Conservation (phyloP, 2,113 vertebrate species). For the Thinocorus orbignyianus region DNA sequence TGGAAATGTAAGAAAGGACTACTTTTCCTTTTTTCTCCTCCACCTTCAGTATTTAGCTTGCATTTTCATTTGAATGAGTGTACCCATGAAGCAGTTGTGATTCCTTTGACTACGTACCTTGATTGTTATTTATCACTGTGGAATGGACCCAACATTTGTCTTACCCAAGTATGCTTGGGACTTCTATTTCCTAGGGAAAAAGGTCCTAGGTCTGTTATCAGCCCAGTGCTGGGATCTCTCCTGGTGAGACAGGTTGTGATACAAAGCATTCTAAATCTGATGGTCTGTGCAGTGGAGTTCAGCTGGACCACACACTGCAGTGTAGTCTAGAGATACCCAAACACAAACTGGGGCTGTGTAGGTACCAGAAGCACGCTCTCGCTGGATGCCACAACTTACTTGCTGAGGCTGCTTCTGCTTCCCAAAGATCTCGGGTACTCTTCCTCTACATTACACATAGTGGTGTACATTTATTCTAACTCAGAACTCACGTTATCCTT, state of each 20-base stretch:
- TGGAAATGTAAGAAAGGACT: background rate
- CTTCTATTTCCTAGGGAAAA: background rate
- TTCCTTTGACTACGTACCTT: background rate
- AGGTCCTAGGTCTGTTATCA: background rate
- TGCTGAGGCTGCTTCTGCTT: background rate
- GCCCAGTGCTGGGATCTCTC: background rate
- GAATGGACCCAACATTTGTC: background rate
- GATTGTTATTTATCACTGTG: background rate
- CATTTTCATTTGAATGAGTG: background rate
- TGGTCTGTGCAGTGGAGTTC: background rate
- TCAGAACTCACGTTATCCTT: background rate
- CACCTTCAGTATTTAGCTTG: background rate
- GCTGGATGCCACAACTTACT: background rate
- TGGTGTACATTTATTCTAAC: background rate
- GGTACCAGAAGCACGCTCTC: background rate
- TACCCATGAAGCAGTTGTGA: background rate
- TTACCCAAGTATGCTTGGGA: background rate
- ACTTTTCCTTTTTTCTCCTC: background rate
- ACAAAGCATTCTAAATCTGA: background rate
- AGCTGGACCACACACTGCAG: background rate
- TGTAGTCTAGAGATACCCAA: background rate
- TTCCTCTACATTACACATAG: background rate
- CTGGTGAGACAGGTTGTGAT: background rate
- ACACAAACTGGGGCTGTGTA: background rate
- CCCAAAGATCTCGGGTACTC: background rate